phyloP scores from a whole-genome alignment of 2,888 invertebrate species.

The Hydraecia micacea region DNA sequence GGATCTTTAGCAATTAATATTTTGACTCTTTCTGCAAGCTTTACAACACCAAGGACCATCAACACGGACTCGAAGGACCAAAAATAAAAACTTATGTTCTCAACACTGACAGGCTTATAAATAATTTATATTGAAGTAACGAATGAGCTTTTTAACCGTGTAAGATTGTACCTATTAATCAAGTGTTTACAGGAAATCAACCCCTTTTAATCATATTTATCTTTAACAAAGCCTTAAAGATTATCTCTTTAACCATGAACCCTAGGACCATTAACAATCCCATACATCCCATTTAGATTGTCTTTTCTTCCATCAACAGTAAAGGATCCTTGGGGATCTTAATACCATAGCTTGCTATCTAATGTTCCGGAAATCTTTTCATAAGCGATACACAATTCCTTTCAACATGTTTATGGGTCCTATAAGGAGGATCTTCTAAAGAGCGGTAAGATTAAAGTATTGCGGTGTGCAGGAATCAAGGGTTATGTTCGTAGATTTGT shows the following conservation, averaged over 20 bases:
- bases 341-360: constrained; percentile 29
- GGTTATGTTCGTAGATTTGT: constrained; percentile 5
- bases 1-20: background rate
- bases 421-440: constrained; percentile 43
- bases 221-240: background rate
- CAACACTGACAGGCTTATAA: background rate
- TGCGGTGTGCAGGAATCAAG: constrained; percentile 20
- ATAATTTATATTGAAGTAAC: background rate
- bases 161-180: background rate
- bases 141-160: background rate
- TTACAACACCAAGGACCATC: background rate
- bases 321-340: constrained; percentile 8
- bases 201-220: background rate
- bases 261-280: constrained; percentile 7
- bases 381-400: constrained; percentile 56
- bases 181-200: background rate
- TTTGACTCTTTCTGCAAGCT: background rate
- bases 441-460: constrained; percentile 36
- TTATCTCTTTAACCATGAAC: constrained; percentile 5
- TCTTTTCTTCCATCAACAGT: constrained; percentile 11
- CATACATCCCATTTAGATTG: constrained; percentile 13
- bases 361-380: constrained; percentile 66
- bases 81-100: background rate
- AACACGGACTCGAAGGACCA: background rate
- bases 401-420: constrained; percentile 51